These are phyloP conservation scores for Onthophagus taurus DNA, from an alignment of 1,140 invertebrate species.

Conservation along the genomic window DNA sequence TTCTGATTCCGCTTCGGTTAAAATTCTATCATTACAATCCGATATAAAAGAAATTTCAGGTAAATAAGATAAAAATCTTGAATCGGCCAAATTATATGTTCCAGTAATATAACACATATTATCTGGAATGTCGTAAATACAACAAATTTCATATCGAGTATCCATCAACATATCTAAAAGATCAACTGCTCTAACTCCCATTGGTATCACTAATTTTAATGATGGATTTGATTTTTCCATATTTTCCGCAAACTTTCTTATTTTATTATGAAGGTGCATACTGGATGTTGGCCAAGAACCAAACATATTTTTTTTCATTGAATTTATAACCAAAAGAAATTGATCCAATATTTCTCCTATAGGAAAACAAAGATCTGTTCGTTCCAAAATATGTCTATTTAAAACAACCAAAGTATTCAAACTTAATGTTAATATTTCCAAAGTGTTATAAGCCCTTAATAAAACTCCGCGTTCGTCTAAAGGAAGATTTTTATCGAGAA, in stretches of 20 bases:
- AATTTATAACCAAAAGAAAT: conserved; percentile 1
- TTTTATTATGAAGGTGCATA: conserved; percentile 11
- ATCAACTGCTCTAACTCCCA: conserved; percentile 3
- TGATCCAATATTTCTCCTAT: conserved; percentile 2
- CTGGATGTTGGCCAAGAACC: conserved; percentile 4
- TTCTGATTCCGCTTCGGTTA: conserved; percentile 1
- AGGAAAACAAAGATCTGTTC: background rate
- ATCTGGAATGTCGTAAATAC: conserved; percentile 10
- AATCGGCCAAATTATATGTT: conserved; percentile 4
- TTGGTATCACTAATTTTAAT: background rate
- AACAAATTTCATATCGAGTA: conserved; percentile 6
- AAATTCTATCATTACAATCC: conserved; percentile 2
- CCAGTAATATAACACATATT: conserved; percentile 11
- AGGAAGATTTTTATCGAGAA: background rate
- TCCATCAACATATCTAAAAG: conserved; percentile 7
- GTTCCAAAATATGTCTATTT: conserved; percentile 9
- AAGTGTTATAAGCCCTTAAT: conserved; percentile 5
- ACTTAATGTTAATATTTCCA: conserved; percentile 10
- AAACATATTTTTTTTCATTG: conserved; percentile 8
- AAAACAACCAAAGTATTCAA: conserved; percentile 5
- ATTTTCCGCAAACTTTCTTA: conserved; percentile 5
- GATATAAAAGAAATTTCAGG: conserved; percentile 10
- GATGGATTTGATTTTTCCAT: conserved; percentile 9
- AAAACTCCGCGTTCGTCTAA: background rate
- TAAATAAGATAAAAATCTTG: conserved; percentile 10